Conservation (phyloP, 1,140 invertebrate species). For the Littorina saxatilis region DNA sequence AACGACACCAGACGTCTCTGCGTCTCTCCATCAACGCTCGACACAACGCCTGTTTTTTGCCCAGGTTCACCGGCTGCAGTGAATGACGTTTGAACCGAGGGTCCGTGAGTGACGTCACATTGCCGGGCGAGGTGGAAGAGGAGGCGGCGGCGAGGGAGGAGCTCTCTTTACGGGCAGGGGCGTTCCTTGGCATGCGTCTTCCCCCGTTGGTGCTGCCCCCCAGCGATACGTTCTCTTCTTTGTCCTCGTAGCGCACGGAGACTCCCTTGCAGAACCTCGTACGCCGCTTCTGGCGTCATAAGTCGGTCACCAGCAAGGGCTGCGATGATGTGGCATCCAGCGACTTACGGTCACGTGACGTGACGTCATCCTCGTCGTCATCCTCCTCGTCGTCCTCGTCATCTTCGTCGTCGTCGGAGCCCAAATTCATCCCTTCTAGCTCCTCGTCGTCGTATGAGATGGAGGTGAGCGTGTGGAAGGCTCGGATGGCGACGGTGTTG, state of each 20-base stretch:
- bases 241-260: constrained; percentile 20
- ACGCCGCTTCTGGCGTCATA: constrained; percentile 39
- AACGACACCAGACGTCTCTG: constrained; percentile 6
- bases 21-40: constrained; percentile 3
- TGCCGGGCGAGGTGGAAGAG: not conserved
- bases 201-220: not conserved
- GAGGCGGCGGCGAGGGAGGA: not conserved
- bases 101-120: not conserved
- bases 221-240: not conserved
- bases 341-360: not conserved
- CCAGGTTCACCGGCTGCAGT: not conserved
- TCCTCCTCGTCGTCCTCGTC: constrained; percentile 28
- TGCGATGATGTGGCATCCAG: constrained; percentile 21
- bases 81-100: not conserved
- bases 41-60: not conserved
- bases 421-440: constrained; percentile 36
- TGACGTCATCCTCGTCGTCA: not conserved
- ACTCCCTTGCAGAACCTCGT: constrained; percentile 22
- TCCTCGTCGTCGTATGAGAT: constrained; percentile 57
- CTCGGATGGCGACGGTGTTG: constrained; percentile 66
- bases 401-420: constrained; percentile 26
- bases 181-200: not conserved
- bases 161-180: not conserved
- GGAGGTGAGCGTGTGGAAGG: constrained; percentile 70
- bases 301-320: constrained; percentile 39